Conservation (phyloP, 2,797 vertebrate species). For the Poecilia picta region DNA sequence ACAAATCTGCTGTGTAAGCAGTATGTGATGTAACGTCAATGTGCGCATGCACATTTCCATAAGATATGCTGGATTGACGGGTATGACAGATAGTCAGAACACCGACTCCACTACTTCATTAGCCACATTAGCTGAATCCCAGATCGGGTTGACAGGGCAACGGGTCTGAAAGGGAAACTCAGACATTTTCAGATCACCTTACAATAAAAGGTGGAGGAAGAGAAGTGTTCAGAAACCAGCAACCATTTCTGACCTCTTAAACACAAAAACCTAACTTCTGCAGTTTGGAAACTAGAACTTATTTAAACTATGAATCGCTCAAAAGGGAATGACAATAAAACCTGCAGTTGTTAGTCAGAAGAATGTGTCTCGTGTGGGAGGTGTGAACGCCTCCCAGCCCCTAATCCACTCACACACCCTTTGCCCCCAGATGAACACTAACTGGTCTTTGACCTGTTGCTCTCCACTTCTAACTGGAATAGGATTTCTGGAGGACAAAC, state of each 20-base stretch:
- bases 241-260: neutral
- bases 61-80: too few species aligned
- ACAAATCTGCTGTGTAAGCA: too few species aligned
- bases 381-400: conserved; percentile 48
- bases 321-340: neutral
- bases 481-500: conserved; percentile 37
- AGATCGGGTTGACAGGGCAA: neutral
- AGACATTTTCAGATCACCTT: neutral
- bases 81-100: too few species aligned
- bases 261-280: neutral
- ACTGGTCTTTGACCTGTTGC: conserved; percentile 44
- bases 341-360: neutral
- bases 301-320: neutral
- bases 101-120: neutral
- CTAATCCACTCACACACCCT: conserved; percentile 31
- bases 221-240: neutral
- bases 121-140: too few species aligned
- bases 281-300: neutral
- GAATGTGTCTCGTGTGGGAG: conserved; percentile 32
- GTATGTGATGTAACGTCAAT: too few species aligned
- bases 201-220: neutral
- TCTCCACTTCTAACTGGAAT: conserved; percentile 51
- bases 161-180: neutral
- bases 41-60: too few species aligned
- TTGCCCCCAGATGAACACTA: conserved; percentile 57